These are phyloP conservation scores for Onychomys leucogaster DNA, from an alignment of 2,797 vertebrate genomes.

Conservation along the genomic window DNA sequence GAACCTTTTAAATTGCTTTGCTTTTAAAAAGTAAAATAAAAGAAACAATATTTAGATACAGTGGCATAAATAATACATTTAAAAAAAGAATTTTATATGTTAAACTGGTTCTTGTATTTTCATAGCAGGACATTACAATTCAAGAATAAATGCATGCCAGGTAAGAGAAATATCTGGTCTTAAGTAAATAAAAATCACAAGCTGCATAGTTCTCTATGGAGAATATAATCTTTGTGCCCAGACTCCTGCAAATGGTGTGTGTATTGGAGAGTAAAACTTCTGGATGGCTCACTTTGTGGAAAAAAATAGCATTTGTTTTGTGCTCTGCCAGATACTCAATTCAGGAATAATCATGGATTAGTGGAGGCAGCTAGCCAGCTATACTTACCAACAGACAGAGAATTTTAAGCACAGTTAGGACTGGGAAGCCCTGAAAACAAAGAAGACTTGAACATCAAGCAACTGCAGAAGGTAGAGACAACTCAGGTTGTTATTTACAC, in stretches of 20 bases:
- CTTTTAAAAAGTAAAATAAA: not conserved
- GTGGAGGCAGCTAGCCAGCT: constrained; percentile 57
- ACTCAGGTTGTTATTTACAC: not conserved
- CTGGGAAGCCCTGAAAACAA: constrained; percentile 71
- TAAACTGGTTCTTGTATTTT: not conserved
- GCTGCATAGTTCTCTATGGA: constrained; percentile 75
- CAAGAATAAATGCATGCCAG: not conserved
- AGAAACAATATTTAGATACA: not conserved
- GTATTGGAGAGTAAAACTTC: constrained; percentile 5
- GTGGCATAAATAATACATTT: not conserved
- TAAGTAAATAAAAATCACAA: constrained; percentile 73
- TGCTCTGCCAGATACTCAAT: constrained; percentile 84
- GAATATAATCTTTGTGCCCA: constrained; percentile 50
- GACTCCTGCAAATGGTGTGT: constrained; percentile 50
- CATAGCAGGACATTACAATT: constrained; percentile 12
- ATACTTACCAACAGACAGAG: constrained; percentile 66
- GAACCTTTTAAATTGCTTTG: not conserved
- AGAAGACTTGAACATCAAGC: not conserved
- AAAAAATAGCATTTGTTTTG: constrained; percentile 85
- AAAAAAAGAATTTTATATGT: not conserved
- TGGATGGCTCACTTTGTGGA: constrained; percentile 76
- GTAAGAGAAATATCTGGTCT: constrained; percentile 76
- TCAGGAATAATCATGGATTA: constrained; percentile 85
- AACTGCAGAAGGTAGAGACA: constrained; percentile 66
- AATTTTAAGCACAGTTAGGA: constrained; percentile 80